Conservation (phyloP, 2,113 vertebrate species). For the Corynorhinus townsendii region DNA sequence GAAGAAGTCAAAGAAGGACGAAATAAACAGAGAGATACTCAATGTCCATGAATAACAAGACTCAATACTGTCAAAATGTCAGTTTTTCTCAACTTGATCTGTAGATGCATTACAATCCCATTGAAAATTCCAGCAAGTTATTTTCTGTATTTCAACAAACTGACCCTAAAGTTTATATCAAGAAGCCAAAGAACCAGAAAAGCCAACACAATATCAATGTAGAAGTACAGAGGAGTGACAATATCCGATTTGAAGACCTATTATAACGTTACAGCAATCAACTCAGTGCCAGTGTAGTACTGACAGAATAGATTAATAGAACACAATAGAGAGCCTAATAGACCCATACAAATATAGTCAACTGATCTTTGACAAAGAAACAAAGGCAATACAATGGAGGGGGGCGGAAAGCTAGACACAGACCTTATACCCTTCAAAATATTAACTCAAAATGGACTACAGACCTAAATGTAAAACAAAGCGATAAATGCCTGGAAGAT, state of each 20-base stretch:
- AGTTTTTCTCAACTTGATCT: neutral
- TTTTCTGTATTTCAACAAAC: neutral
- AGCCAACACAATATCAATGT: neutral
- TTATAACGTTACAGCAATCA: neutral
- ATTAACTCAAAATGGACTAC: neutral
- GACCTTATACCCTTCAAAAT: neutral
- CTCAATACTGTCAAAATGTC: neutral
- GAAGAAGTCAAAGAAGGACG: conserved; percentile 7
- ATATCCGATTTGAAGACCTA: neutral
- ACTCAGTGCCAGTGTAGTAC: neutral
- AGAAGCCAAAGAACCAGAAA: neutral
- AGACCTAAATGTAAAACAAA: neutral
- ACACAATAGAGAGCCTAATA: neutral
- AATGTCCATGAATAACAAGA: neutral
- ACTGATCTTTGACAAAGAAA: neutral
- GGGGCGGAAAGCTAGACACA: neutral
- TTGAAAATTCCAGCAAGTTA: neutral
- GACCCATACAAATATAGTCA: neutral
- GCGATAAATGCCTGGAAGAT: neutral
- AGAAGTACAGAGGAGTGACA: neutral
- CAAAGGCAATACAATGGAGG: neutral
- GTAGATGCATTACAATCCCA: neutral
- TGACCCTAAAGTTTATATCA: neutral
- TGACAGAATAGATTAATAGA: neutral
- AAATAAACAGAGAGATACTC: neutral